Evolutionary conservation across 2,113 vertebrate species (phyloP).

Genomic region (Diphyllodes magnificus): DNA sequence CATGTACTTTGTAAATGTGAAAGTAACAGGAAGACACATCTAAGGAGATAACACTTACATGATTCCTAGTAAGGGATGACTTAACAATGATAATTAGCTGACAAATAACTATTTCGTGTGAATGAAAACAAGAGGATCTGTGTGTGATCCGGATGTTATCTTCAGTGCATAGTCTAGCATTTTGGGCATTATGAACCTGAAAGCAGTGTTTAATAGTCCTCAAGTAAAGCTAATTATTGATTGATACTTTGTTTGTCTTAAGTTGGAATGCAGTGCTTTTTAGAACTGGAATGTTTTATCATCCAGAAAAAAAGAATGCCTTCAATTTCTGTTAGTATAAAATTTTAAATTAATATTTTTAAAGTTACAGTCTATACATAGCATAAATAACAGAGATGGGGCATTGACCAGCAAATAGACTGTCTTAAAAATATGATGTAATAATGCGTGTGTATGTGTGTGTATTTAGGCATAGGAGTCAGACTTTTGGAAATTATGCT

Average conservation of each 20-base stretch:
- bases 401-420: background rate
- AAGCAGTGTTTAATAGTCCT: background rate
- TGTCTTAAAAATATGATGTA: background rate
- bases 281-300: background rate
- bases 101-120: background rate
- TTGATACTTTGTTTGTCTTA: background rate
- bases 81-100: background rate
- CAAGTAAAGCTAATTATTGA: background rate
- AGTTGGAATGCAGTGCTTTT: background rate
- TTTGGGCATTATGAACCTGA: background rate
- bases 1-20: background rate
- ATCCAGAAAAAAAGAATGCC: background rate
- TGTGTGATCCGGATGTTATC: background rate
- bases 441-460: background rate
- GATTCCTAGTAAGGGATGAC: background rate
- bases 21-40: background rate
- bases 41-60: background rate
- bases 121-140: background rate
- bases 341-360: background rate
- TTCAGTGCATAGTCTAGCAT: background rate
- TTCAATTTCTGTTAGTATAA: background rate
- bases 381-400: background rate
- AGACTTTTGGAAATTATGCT: background rate
- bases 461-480: background rate
- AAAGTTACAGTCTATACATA: background rate